Evolutionary conservation across 2,797 vertebrate genomes (phyloP).

Genomic region (Acanthornis magna): DNA sequence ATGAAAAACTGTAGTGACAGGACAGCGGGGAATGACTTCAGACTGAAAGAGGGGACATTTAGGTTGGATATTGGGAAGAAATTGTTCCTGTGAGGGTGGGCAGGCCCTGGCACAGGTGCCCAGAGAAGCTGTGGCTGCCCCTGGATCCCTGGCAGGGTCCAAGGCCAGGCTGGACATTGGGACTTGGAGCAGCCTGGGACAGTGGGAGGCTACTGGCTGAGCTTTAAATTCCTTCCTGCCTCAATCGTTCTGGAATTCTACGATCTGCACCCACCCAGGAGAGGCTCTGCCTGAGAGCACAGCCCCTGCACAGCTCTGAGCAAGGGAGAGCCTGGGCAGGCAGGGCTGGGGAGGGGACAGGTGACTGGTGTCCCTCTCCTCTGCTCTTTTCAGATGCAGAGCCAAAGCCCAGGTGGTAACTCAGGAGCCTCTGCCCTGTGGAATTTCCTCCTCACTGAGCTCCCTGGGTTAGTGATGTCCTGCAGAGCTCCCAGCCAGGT

Average conservation of each 20-base stretch:
- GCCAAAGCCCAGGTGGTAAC: background rate
- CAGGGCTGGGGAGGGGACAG: background rate
- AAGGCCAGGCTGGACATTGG: background rate
- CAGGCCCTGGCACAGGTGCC: background rate
- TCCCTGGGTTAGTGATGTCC: background rate
- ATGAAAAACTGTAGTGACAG: background rate
- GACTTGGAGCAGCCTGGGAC: background rate
- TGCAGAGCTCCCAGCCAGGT: background rate
- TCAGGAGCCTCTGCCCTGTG: background rate
- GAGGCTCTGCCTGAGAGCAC: background rate
- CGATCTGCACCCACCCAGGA: no score
- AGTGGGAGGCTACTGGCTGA: background rate
- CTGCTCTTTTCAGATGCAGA: background rate
- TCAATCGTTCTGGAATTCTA: background rate
- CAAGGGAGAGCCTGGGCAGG: background rate
- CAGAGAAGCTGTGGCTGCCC: background rate
- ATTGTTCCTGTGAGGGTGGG: background rate
- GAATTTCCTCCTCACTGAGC: background rate
- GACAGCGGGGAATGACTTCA: background rate
- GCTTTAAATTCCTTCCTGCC: background rate
- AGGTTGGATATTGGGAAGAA: no score
- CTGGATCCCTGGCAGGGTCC: background rate
- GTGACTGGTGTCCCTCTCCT: no score
- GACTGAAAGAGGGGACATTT: background rate
- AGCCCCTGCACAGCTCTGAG: background rate